phyloP scores from a whole-genome alignment of 2,113 vertebrate genomes.

The Ciconia stormi region DNA sequence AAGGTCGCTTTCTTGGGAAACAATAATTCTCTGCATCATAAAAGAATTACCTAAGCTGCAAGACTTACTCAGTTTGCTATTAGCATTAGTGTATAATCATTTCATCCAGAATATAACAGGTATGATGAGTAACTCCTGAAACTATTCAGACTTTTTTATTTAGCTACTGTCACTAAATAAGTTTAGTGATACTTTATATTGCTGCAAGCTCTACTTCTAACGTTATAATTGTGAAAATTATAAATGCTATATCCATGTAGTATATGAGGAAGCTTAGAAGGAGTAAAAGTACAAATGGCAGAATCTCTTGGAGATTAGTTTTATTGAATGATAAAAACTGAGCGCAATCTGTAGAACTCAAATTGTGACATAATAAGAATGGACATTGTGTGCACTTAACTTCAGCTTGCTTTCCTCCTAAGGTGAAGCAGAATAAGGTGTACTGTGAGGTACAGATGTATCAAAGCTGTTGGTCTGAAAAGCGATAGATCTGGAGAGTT shows the following conservation, averaged over 20 bases:
- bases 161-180: background rate
- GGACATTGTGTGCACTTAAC: background rate
- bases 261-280: background rate
- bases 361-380: background rate
- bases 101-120: background rate
- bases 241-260: background rate
- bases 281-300: background rate
- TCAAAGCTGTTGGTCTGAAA: background rate
- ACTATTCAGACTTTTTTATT: background rate
- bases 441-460: background rate
- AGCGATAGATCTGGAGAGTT: background rate
- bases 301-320: background rate
- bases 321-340: background rate
- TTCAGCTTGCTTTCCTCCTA: background rate
- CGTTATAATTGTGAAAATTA: background rate
- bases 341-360: background rate
- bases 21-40: background rate
- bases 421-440: background rate
- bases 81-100: background rate
- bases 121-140: background rate
- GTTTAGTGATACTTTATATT: background rate
- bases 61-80: background rate
- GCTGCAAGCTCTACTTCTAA: background rate
- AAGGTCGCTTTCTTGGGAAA: background rate
- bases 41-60: background rate